Evolutionary conservation across 1,140 invertebrate genomes (phyloP).

Genomic region (Papilio polytes): DNA sequence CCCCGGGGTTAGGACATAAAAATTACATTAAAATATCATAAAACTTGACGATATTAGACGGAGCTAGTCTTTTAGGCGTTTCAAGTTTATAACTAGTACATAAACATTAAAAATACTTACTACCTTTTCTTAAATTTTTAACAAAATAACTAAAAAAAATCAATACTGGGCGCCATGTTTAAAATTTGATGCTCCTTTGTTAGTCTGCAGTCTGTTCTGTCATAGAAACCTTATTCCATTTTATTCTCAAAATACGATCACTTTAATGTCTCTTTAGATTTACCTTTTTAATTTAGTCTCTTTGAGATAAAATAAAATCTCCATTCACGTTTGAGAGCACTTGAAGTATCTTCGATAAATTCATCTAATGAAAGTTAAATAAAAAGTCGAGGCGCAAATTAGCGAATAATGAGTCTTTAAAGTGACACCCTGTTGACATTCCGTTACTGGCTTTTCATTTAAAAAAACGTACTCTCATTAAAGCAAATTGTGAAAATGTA

Average conservation of each 20-base stretch:
- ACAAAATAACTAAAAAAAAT: no score
- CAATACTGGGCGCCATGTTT: no score
- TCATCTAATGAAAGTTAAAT: conserved; percentile 13
- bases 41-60: neutral
- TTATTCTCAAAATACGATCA: no score
- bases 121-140: no score
- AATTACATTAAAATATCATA: conserved; percentile 17
- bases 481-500: neutral
- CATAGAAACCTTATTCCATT: no score
- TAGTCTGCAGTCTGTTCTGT: no score
- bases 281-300: neutral
- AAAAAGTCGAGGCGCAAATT: conserved; percentile 25
- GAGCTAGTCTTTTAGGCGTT: neutral
- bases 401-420: conserved; percentile 23
- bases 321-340: conserved; percentile 2
- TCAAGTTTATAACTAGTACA: neutral
- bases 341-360: neutral
- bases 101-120: neutral
- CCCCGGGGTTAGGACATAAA: conserved; percentile 1
- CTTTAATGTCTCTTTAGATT: neutral
- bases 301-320: conserved; percentile 14
- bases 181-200: no score
- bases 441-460: neutral
- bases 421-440: conserved; percentile 12
- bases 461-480: neutral